Evolutionary conservation across 2,888 invertebrate species (phyloP).

Genomic region (Agrochola macilenta): DNA sequence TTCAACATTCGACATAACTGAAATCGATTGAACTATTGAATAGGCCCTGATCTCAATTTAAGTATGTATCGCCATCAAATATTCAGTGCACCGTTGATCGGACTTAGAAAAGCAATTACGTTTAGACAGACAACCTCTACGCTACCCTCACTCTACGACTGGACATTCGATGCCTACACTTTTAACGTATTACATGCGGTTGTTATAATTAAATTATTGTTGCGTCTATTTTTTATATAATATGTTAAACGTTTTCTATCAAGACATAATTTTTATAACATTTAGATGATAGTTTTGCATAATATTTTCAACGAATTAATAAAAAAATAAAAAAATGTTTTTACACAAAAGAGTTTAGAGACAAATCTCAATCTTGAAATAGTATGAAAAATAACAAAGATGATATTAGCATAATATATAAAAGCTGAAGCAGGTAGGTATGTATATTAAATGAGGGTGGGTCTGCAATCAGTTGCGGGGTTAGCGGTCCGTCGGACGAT

Average conservation of each 20-base stretch:
- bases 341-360: not conserved
- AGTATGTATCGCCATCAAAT: conserved; percentile 76
- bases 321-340: not conserved
- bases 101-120: conserved; percentile 81
- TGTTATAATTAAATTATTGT: not conserved
- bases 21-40: conserved; percentile 67
- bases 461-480: conserved; percentile 87
- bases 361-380: not conserved
- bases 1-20: conserved; percentile 58
- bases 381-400: conserved; percentile 13
- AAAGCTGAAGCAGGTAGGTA: conserved; percentile 77
- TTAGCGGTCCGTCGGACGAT: conserved; percentile 86
- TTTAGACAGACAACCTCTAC: conserved; percentile 74
- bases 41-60: conserved; percentile 72
- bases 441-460: conserved; percentile 89
- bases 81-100: conserved; percentile 79
- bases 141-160: conserved; percentile 54
- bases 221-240: conserved; percentile 13
- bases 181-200: conserved; percentile 42
- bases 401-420: conserved; percentile 64
- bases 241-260: not conserved
- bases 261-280: not conserved
- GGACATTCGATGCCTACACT: conserved; percentile 58
- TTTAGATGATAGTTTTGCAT: not conserved
- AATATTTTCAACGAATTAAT: not conserved